Base-by-base conservation (phyloP, 1,140 invertebrate genomes). In the Trichonephila inaurata region DNA sequence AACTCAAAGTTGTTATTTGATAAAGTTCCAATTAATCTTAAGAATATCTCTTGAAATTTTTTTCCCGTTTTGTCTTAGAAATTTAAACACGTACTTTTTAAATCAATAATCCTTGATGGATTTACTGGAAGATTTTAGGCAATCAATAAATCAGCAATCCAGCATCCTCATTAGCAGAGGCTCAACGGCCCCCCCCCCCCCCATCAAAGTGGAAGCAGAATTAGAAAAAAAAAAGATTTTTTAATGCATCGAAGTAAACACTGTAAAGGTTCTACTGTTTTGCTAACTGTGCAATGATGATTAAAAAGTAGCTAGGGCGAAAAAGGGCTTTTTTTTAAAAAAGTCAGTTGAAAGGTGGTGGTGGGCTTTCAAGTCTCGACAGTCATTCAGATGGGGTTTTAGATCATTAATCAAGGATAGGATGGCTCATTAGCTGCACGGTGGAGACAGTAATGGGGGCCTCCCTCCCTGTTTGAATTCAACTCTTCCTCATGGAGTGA, bases 401-500 rank as follows among this genome's bases (percentile, higher is more conserved):
- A 82, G 89, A 44, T 91, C 89, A 69, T 91, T 91, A 91, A 91
- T 91, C 89, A 91, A 83, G 89, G 58, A 33, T 28, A 91, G 77
- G 89, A 91, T 82, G 89, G 72, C 89, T 91, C 89, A 91, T 91
- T 91, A 91, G 89, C 77, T 91, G 77, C 61, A 82, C 40, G 77
- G 51, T 62, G 60, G 77, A 91, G 72, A 91, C 89, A 91, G 72
- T 82, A 91, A 91, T 91, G 89, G 89, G 58, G 69, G 77, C 8
- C 2, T 16, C 6, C 44, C 33, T 16, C 10, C 89, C 60, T 72
- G 18, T n/a, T 66, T 69, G 24, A 88, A 66, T 44, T 64, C 61
- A 66, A 21, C 58, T 89, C 33, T 62, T 88, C 64, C 44, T 40
- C 64, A 62, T 44, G 21, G 33, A 91, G 85, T 44, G 66, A 44